Evolutionary conservation across 2,888 invertebrate species (phyloP), one percentile per base, ranked within the genome.

Genomic region (Pristionchus arcanus): DNA sequence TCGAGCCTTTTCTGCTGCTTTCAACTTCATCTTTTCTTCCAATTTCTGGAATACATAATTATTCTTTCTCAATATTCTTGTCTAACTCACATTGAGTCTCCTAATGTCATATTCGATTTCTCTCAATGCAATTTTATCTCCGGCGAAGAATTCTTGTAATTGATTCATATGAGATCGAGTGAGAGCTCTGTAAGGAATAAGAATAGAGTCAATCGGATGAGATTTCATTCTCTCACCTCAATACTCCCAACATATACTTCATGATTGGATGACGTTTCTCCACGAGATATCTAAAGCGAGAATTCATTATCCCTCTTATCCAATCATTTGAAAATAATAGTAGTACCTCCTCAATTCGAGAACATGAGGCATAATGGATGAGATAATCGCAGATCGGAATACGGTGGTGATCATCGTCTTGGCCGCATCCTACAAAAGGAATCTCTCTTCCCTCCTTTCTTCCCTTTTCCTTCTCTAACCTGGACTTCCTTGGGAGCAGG

Each of bases 301-400:
- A 77, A 25, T 49, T 68, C 68, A 68, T 68, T 13, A 25, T 68
- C 28, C 19, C 31, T 28, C 5, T 68, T 28, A 31, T 28, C n/a
- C n/a, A 68, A 68, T 28, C 68, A 31, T 16, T 25, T 68, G 16
- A 71, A 34, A 71, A 31, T 4, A 16, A 34, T 25, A 34, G 16
- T 49, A 3, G 5, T 16, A 85, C 85, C 63, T 85, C 31, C 63
- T 85, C 59, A 85, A 42, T 37, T 87, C 87, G 31, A 93, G 87
- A 16, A 93, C 85, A 59, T 89, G 89, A 1, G 93, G 93, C 91
- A 93, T 91, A 34, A 92, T 90, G 25, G 90, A 77, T 16, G 90
- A 91, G 55, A 91, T 91, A 77, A 93, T 90, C 34, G 90, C 91
- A 42, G 71, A 89, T 21, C 93, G 91, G 87, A 91, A 93, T 16